Conservation (phyloP, 2,888 invertebrate genomes). For the Onthophagus sagittarius region DNA sequence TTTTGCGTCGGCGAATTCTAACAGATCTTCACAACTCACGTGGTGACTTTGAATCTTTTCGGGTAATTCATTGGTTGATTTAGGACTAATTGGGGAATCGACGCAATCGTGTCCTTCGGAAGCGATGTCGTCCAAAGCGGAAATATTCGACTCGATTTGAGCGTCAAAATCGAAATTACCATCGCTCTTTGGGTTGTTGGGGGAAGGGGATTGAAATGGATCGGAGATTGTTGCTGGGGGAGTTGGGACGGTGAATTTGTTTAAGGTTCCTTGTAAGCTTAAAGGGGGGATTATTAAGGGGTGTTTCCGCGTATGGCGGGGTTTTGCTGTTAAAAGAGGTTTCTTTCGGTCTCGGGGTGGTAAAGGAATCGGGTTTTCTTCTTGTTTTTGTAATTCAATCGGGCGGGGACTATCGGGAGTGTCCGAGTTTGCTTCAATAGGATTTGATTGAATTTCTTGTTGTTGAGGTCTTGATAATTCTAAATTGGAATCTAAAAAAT, state of each 20-base stretch:
- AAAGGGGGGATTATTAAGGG: slow-evolving; percentile 72
- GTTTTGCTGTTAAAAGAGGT: slow-evolving; percentile 59
- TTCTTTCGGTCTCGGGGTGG: slow-evolving; percentile 73
- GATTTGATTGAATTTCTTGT: neutral
- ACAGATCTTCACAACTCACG: slow-evolving; percentile 85
- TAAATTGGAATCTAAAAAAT: slow-evolving; percentile 22
- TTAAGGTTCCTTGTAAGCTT: slow-evolving; percentile 59
- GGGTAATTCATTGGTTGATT: slow-evolving; percentile 11
- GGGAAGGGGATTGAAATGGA: slow-evolving; percentile 29
- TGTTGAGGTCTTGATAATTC: slow-evolving; percentile 24
- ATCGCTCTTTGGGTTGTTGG: slow-evolving; percentile 33
- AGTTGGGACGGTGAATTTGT: slow-evolving; percentile 50
- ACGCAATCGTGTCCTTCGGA: slow-evolving; percentile 34
- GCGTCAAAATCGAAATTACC: slow-evolving; percentile 47
- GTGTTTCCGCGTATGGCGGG: slow-evolving; percentile 75
- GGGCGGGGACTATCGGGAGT: slow-evolving; percentile 14
- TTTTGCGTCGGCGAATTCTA: slow-evolving; percentile 82
- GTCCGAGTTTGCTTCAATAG: slow-evolving; percentile 12
- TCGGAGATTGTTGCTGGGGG: slow-evolving; percentile 29
- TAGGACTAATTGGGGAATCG: slow-evolving; percentile 33
- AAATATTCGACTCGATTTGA: slow-evolving; percentile 59
- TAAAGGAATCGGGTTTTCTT: slow-evolving; percentile 68
- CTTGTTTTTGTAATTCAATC: slow-evolving; percentile 26
- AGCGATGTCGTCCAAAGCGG: slow-evolving; percentile 57
- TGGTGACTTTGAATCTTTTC: slow-evolving; percentile 58